Conservation (phyloP, 2,888 invertebrate genomes). For the Monochamus alternatus region DNA sequence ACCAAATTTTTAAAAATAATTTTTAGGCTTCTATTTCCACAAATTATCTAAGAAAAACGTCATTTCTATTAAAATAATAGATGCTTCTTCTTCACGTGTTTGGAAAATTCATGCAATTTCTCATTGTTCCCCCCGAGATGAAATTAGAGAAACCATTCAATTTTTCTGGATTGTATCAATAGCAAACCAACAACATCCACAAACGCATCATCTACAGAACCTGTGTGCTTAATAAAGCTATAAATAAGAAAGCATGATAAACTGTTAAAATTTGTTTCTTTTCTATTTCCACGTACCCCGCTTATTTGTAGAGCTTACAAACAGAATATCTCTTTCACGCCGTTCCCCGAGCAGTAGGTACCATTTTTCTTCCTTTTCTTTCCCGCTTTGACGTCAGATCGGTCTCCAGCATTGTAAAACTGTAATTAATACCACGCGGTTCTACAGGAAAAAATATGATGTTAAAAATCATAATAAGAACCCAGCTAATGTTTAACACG, state of each 20-base stretch:
- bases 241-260: conserved; percentile 11
- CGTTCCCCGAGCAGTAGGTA: background rate
- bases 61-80: too few relatives aligned
- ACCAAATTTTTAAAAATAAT: too few relatives aligned
- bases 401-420: conserved; percentile 31
- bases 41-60: too few relatives aligned
- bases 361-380: conserved; percentile 29
- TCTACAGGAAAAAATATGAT: conserved; percentile 42
- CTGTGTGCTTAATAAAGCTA: background rate
- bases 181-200: too few relatives aligned
- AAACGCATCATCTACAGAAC: too few relatives aligned
- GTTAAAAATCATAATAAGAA: conserved; percentile 48
- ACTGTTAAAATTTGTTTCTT: conserved; percentile 16
- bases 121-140: too few relatives aligned
- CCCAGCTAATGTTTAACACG: conserved; percentile 51
- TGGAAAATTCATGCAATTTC: too few relatives aligned
- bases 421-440: conserved; percentile 31
- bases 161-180: too few relatives aligned
- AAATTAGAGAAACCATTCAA: too few relatives aligned
- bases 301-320: background rate
- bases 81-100: too few relatives aligned
- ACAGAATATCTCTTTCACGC: conserved; percentile 17
- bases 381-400: conserved; percentile 23
- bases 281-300: conserved; percentile 5
- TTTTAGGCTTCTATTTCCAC: too few relatives aligned